Conservation (phyloP, 2,888 invertebrate species). For the Drosophila setosimentum region DNA sequence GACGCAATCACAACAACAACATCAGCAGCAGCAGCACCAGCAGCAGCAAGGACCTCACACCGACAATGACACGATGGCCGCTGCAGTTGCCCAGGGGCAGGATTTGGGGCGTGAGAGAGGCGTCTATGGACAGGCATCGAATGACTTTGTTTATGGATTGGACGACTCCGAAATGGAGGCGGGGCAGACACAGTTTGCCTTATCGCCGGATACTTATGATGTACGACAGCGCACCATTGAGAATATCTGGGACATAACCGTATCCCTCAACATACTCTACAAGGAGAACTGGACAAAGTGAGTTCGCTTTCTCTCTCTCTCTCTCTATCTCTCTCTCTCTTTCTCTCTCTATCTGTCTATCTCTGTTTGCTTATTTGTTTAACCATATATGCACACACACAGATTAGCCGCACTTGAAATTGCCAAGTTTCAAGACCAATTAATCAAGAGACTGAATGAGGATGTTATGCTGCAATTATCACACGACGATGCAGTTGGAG, state of each 20-base stretch:
- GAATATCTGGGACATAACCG: conserved; percentile 96
- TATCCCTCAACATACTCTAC: conserved; percentile 94
- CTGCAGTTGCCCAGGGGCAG: conserved; percentile 62
- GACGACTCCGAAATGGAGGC: conserved; percentile 67
- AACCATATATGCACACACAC: conserved; percentile 20
- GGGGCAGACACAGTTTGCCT: conserved; percentile 76
- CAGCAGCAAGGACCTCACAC: conserved; percentile 51
- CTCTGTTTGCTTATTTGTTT: background rate
- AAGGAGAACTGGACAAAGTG: conserved; percentile 95
- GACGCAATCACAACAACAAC: conserved; percentile 22
- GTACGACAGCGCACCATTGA: conserved; percentile 91
- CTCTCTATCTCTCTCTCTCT: background rate
- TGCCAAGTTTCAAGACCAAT: conserved; percentile 92
- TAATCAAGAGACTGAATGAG: conserved; percentile 91
- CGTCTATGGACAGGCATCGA: conserved; percentile 57
- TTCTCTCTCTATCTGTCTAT: background rate
- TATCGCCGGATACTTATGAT: conserved; percentile 86
- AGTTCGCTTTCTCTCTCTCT: conserved; percentile 84
- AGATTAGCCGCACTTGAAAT: conserved; percentile 86
- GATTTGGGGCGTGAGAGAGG: conserved; percentile 35
- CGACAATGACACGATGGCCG: conserved; percentile 79
- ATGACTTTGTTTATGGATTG: conserved; percentile 82
- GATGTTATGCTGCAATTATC: conserved; percentile 90
- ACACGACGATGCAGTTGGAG: conserved; percentile 85
- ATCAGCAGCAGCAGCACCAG: conserved; percentile 26